These are phyloP conservation scores for Coturnix japonica DNA, from an alignment of 2,113 vertebrate species.

Conservation along the genomic window DNA sequence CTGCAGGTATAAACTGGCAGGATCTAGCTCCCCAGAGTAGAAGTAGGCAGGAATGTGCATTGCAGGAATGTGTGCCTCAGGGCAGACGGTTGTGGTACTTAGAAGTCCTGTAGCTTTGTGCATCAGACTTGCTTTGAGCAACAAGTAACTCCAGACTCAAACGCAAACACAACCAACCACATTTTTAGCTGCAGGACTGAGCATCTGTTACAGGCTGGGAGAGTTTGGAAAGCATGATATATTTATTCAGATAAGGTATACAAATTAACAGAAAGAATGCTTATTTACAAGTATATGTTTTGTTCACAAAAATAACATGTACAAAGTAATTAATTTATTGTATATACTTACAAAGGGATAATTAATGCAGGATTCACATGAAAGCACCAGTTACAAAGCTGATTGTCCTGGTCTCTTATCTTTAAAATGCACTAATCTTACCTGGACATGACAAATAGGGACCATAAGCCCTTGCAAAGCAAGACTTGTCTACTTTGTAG, in stretches of 20 bases:
- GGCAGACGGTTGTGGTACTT: neutral
- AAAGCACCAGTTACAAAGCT: slow-evolving; percentile 15
- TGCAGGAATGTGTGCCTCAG: rapidly evolving
- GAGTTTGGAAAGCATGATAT: neutral
- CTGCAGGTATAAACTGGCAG: slow-evolving; percentile 56
- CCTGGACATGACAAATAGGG: neutral
- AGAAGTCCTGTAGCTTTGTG: neutral
- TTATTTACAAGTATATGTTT: neutral
- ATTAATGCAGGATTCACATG: slow-evolving; percentile 13
- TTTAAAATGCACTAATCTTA: slow-evolving; percentile 40
- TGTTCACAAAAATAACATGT: neutral
- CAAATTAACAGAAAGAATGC: neutral
- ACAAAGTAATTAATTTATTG: neutral
- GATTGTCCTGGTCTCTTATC: slow-evolving; percentile 44
- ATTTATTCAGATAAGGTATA: neutral
- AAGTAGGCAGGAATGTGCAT: neutral
- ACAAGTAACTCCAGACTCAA: neutral
- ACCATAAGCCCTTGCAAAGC: neutral
- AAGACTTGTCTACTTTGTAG: neutral
- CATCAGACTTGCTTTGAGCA: neutral
- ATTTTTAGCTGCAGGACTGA: neutral
- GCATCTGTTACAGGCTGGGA: neutral
- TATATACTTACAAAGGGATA: slow-evolving; percentile 11
- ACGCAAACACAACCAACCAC: neutral
- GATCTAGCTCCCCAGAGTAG: neutral